These are phyloP conservation scores for Thripadectes ignobilis DNA, from an alignment of 2,797 vertebrate genomes.

Conservation along the genomic window DNA sequence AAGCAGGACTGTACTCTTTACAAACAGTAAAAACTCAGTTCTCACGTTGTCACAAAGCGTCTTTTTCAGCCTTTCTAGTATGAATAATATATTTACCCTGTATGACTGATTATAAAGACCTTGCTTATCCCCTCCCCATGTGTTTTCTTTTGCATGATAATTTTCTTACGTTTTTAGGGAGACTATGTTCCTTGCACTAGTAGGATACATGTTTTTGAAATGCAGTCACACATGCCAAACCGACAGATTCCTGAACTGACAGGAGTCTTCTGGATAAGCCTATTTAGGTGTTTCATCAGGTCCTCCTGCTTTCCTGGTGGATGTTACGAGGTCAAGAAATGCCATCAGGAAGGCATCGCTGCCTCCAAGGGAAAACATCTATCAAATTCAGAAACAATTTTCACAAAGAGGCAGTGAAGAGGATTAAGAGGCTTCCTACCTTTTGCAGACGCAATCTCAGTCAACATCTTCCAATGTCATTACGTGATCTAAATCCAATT, in stretches of 20 bases:
- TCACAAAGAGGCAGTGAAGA: background rate
- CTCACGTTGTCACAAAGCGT: background rate
- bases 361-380: background rate
- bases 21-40: background rate
- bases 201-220: background rate
- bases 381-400: background rate
- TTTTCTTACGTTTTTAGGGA: background rate
- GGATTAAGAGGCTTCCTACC: slow-evolving; percentile 7
- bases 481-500: background rate
- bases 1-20: background rate
- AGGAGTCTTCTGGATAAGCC: background rate
- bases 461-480: background rate
- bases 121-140: background rate
- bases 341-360: background rate
- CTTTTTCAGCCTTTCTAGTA: slow-evolving; percentile 3
- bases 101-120: background rate
- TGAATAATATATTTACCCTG: background rate
- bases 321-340: background rate
- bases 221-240: background rate
- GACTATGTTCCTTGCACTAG: background rate
- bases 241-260: background rate
- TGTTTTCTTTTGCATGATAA: background rate
- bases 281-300: background rate
- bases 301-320: background rate
- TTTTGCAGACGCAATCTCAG: background rate